These are phyloP conservation scores for Pheosia tremula DNA, from an alignment of 2,888 invertebrate genomes.

Conservation along the genomic window DNA sequence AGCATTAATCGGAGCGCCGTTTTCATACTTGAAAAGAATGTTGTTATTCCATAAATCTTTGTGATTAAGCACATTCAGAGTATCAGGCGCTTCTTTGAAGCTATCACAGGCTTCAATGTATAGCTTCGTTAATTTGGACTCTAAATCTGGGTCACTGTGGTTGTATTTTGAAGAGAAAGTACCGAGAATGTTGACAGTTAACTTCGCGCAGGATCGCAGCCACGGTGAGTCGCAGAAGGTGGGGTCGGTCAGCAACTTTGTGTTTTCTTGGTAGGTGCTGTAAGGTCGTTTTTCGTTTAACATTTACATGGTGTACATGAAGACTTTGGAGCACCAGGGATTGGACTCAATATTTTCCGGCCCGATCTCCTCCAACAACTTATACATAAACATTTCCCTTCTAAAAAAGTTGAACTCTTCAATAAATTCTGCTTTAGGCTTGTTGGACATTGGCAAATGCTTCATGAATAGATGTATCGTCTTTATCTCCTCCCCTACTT, in stretches of 20 bases:
- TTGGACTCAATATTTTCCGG: conserved; percentile 45
- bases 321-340: conserved; percentile 60
- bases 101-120: conserved; percentile 55
- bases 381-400: conserved; percentile 59
- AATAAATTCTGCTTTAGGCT: conserved; percentile 65
- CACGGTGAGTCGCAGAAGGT: conserved; percentile 58
- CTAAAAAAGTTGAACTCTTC: conserved; percentile 50
- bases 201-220: conserved; percentile 58
- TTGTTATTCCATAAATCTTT: conserved; percentile 75
- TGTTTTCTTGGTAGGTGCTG: conserved; percentile 48
- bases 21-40: conserved; percentile 64
- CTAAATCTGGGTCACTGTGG: conserved; percentile 40
- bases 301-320: conserved; percentile 50
- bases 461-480: conserved; percentile 64
- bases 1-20: conserved; percentile 51
- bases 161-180: conserved; percentile 54
- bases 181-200: conserved; percentile 53
- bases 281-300: conserved; percentile 32
- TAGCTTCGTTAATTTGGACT: conserved; percentile 40
- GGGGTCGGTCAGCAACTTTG: conserved; percentile 49
- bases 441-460: conserved; percentile 55
- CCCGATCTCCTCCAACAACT: conserved; percentile 57
- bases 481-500: conserved; percentile 27
- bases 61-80: conserved; percentile 65
- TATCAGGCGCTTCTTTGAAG: conserved; percentile 47